A percentile compares a stretch with the other conserved stretches of the same genome.
Evolutionary conservation across 1,140 invertebrate species (phyloP).

Genomic region (Hormaphis cornu): DNA sequence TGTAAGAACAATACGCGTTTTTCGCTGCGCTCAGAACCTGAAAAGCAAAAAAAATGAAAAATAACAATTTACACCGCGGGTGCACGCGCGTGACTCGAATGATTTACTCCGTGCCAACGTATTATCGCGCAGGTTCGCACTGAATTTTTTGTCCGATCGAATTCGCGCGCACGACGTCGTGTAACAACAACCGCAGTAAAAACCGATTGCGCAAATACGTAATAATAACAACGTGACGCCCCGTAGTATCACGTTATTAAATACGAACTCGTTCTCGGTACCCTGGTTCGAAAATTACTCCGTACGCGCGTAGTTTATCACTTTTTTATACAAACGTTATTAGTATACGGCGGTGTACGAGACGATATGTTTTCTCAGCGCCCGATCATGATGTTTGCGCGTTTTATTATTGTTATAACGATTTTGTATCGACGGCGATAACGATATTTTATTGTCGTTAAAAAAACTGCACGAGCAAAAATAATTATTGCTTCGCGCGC

Average conservation of each 20-base stretch:
- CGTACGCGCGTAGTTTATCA: not conserved
- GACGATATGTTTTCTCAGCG: not conserved
- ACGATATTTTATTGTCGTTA: not conserved
- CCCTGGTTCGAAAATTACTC: not conserved
- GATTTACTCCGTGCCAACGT: no score
- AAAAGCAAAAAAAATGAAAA: no score
- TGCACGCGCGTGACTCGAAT: no score
- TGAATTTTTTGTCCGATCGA: no score
- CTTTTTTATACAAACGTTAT: not conserved
- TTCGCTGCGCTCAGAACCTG: no score
- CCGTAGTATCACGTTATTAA: not conserved
- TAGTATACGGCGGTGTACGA: not conserved
- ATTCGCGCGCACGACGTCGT: no score
- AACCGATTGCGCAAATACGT: not conserved
- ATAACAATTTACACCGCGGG: no score
- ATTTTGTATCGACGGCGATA: not conserved
- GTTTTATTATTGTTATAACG: not conserved
- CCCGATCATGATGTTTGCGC: no score
- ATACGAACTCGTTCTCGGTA: not conserved
- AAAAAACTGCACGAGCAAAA: not conserved
- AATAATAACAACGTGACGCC: no score
- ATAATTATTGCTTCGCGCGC: no score
- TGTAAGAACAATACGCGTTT: no score
- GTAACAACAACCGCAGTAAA: slow-evolving; percentile 1
- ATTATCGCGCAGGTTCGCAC: no score